Percentiles rank a stretch among this genome's conserved stretches.
Conservation (phyloP, 2,888 invertebrate species). For the Mesochorus sp. region DNA sequence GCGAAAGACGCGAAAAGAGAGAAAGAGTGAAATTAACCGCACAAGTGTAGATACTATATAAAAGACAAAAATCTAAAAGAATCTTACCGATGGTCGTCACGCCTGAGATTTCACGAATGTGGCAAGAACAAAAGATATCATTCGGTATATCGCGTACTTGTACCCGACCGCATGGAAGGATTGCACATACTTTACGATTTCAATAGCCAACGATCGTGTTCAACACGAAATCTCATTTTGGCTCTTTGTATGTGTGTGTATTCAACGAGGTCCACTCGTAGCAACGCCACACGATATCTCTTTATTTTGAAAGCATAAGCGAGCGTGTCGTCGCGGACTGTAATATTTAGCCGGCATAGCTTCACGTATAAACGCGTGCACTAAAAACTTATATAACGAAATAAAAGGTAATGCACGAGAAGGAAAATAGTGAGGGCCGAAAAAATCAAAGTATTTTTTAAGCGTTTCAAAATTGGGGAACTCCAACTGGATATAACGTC, state of each 20-base stretch:
- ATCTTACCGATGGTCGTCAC: constrained; percentile 38
- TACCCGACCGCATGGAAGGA: constrained; percentile 37
- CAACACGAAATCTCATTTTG: constrained; percentile 49
- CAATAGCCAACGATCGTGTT: constrained; percentile 46
- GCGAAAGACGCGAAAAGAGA: neutral
- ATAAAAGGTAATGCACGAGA: constrained; percentile 20
- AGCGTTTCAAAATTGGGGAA: too few species aligned
- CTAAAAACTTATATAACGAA: constrained; percentile 49
- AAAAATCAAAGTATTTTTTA: neutral
- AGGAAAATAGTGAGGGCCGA: constrained; percentile 2
- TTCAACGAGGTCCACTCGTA: neutral
- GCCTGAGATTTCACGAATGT: constrained; percentile 53
- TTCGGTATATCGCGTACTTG: constrained; percentile 21
- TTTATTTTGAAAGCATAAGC: constrained; percentile 53
- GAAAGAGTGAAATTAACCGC: constrained; percentile 42
- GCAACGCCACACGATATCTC: neutral
- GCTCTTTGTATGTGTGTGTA: too few species aligned
- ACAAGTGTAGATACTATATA: constrained; percentile 8
- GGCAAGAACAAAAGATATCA: constrained; percentile 45
- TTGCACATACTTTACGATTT: constrained; percentile 53
- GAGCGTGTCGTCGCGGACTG: constrained; percentile 9
- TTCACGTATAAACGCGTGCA: constrained; percentile 48
- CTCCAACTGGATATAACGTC: too few species aligned
- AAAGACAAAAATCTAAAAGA: constrained; percentile 39
- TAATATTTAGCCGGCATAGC: constrained; percentile 48